A percentile compares a stretch with the other conserved stretches of the same genome.
These are phyloP conservation scores for Palythoa grandis DNA, from an alignment of 92 coral and sea anemone genomes.

Conservation along the genomic window DNA sequence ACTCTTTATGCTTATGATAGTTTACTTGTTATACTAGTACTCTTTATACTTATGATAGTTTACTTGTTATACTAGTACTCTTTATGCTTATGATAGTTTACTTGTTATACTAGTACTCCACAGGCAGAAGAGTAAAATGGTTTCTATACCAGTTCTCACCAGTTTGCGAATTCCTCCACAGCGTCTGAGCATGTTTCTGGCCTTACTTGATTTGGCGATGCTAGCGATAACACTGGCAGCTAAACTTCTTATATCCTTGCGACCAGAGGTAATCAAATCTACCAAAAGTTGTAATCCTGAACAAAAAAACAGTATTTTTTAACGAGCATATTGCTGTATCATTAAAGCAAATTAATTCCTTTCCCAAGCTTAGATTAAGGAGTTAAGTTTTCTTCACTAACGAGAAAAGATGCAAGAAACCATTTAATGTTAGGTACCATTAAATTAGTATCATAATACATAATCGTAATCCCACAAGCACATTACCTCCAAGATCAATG, in stretches of 20 bases:
- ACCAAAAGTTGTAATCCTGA: conserved; percentile 77
- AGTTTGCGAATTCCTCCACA: conserved; percentile 85
- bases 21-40: no score
- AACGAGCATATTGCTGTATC: background rate
- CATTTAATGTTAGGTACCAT: background rate
- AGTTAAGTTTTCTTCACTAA: no score
- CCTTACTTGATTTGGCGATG: conserved; percentile 83
- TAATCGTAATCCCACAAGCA: background rate
- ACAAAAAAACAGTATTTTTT: background rate
- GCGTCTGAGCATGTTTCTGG: conserved; percentile 82
- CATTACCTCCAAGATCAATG: conserved; percentile 79
- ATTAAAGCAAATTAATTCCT: no score
- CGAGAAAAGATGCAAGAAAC: background rate
- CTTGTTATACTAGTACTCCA: no score
- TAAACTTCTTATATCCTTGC: conserved; percentile 81
- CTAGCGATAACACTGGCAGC: conserved; percentile 93
- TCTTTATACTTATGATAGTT: no score
- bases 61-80: no score
- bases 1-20: no score
- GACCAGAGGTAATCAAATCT: conserved; percentile 71
- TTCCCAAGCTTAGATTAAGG: no score
- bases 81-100: no score
- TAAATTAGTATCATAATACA: background rate
- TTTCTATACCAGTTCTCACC: conserved; percentile 50
- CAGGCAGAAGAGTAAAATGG: background rate